phyloP scores from a whole-genome alignment of 2,797 vertebrate species.

The Botia almorhae region DNA sequence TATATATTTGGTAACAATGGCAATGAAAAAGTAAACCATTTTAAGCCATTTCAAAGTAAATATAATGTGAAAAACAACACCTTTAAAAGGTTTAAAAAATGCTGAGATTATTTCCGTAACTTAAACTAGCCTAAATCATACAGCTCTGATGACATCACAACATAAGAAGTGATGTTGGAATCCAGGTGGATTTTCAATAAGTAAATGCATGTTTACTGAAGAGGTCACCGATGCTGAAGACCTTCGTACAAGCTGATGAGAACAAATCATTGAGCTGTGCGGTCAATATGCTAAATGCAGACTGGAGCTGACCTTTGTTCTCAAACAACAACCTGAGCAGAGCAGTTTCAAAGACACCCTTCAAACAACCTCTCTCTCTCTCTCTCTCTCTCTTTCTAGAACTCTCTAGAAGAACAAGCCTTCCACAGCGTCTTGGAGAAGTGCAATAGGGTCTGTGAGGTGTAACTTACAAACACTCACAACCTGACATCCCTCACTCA shows the following conservation, averaged over 20 bases:
- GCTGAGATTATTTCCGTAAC: too few species aligned
- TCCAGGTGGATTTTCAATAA: conserved; percentile 17
- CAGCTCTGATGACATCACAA: background rate
- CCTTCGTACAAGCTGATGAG: conserved; percentile 30
- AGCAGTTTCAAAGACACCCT: conserved; percentile 13
- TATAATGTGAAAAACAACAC: background rate
- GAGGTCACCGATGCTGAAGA: conserved; percentile 22
- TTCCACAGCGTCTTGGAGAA: background rate
- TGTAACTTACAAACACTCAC: conserved; percentile 7
- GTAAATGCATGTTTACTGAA: conserved; percentile 44
- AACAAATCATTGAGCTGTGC: conserved; percentile 20
- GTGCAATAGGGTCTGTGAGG: background rate
- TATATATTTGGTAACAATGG: too few species aligned
- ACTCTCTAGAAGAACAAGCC: conserved; percentile 17
- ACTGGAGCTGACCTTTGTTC: conserved; percentile 18
- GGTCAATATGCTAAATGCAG: conserved; percentile 52
- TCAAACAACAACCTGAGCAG: conserved; percentile 39
- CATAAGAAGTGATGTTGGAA: background rate
- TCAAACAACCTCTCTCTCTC: conserved; percentile 6
- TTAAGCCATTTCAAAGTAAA: background rate
- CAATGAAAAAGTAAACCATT: background rate
- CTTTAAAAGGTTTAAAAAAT: too few species aligned
- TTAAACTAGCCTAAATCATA: too few species aligned
- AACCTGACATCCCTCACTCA: background rate
- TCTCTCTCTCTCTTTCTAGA: conserved; percentile 35